Percentiles rank a stretch among this genome's conserved stretches.
phyloP scores from a whole-genome alignment of 2,888 invertebrate species.

The Drosophila lutescens region DNA sequence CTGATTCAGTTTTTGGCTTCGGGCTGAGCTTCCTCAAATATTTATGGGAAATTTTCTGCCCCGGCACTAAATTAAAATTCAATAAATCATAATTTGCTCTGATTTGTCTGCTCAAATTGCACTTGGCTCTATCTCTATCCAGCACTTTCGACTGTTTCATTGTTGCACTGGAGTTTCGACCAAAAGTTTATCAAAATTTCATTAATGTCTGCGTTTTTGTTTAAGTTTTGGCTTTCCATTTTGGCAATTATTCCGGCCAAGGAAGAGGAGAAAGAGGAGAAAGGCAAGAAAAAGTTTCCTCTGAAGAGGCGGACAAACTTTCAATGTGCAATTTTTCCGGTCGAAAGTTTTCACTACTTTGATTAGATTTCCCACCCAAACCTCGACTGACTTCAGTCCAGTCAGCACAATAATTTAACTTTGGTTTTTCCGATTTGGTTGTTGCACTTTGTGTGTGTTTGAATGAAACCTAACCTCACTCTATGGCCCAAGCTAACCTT shows the following conservation, averaged over 20 bases:
- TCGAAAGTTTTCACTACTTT: slow-evolving; percentile 59
- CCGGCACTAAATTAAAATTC: slow-evolving; percentile 79
- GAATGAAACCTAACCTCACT: slow-evolving; percentile 8
- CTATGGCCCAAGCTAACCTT: slow-evolving; percentile 32
- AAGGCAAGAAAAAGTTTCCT: slow-evolving; percentile 42
- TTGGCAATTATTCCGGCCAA: slow-evolving; percentile 64
- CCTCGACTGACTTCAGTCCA: slow-evolving; percentile 17
- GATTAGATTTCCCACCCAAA: slow-evolving; percentile 36
- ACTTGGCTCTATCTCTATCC: slow-evolving; percentile 2
- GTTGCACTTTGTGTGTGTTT: slow-evolving; percentile 17
- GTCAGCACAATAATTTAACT: slow-evolving; percentile 38
- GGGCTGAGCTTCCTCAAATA: slow-evolving; percentile 67
- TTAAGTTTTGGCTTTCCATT: slow-evolving; percentile 70
- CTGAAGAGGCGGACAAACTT: slow-evolving; percentile 52
- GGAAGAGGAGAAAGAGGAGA: slow-evolving; percentile 4
- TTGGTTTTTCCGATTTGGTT: slow-evolving; percentile 32
- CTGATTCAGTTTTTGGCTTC: slow-evolving; percentile 36
- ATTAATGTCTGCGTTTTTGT: slow-evolving; percentile 79
- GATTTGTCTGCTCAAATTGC: slow-evolving; percentile 43
- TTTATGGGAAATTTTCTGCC: slow-evolving; percentile 69
- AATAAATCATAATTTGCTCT: slow-evolving; percentile 82
- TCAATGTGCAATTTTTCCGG: slow-evolving; percentile 63
- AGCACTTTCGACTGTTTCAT: slow-evolving; percentile 17
- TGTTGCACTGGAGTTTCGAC: slow-evolving; percentile 42
- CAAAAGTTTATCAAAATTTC: slow-evolving; percentile 81